These are phyloP conservation scores for Columba guinea DNA, from an alignment of 2,797 vertebrate genomes.

Conservation along the genomic window DNA sequence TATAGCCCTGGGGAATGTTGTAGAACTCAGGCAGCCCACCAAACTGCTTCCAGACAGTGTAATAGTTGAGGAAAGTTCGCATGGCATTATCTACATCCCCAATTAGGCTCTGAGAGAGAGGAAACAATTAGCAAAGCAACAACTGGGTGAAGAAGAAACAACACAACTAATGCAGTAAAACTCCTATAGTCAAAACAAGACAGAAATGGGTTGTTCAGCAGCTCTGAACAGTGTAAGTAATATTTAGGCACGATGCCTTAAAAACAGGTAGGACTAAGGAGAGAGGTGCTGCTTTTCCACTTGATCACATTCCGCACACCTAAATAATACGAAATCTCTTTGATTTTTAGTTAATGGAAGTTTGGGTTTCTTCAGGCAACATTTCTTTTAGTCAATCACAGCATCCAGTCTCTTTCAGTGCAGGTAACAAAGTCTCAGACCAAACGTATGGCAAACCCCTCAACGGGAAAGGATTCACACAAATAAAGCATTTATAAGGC, in stretches of 20 bases:
- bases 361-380: not conserved
- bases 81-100: constrained; percentile 91
- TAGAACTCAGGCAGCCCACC: constrained; percentile 97
- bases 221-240: not conserved
- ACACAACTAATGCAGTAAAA: not conserved
- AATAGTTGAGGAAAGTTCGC: constrained; percentile 96
- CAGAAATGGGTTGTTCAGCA: not conserved
- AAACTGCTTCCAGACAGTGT: constrained; percentile 97
- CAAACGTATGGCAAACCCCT: not conserved
- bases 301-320: not conserved
- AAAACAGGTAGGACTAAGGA: not conserved
- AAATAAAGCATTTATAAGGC: not conserved
- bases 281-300: not conserved
- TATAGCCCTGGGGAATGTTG: constrained; percentile 97
- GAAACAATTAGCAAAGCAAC: not conserved
- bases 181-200: not conserved
- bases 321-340: not conserved
- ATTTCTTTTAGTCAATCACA: not conserved
- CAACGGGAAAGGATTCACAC: not conserved
- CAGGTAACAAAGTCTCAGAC: not conserved
- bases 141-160: not conserved
- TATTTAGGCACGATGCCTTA: not conserved
- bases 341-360: not conserved
- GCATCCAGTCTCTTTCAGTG: not conserved
- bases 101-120: constrained; percentile 84